Conservation (phyloP, 1,140 invertebrate species). For the Ceratina calcarata region DNA sequence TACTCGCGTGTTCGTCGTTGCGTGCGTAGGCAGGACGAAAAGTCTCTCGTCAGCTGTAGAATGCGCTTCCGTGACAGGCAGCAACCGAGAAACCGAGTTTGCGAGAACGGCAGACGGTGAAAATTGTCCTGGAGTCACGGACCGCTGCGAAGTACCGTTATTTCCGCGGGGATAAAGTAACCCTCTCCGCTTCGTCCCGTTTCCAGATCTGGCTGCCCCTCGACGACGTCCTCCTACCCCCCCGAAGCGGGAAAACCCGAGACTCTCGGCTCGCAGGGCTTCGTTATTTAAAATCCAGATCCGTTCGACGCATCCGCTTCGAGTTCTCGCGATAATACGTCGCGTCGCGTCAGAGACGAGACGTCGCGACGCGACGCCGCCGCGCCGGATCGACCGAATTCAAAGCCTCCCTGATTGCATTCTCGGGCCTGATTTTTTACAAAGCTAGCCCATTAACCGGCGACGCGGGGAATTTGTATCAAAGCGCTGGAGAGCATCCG, state of each 20-base stretch:
- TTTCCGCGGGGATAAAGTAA: neutral
- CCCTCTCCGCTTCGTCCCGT: neutral
- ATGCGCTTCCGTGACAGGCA: neutral
- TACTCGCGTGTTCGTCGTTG: conserved; percentile 25
- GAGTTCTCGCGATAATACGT: neutral
- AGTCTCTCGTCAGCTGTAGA: conserved; percentile 4
- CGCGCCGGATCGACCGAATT: conserved; percentile 8
- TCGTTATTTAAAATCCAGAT: conserved; percentile 9
- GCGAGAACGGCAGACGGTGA: too few relatives aligned
- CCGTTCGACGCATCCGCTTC: conserved; percentile 5
- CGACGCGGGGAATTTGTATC: neutral
- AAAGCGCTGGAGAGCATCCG: neutral
- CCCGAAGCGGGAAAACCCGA: neutral
- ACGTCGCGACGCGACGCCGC: neutral
- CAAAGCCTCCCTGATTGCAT: conserved; percentile 11
- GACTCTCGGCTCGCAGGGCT: neutral
- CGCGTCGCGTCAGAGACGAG: neutral
- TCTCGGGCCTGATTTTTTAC: neutral
- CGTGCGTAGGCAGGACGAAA: neutral
- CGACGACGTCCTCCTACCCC: neutral
- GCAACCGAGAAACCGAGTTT: too few relatives aligned
- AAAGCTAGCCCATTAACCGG: neutral
- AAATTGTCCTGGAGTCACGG: too few relatives aligned
- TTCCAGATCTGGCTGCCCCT: neutral
- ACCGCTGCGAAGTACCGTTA: neutral